Conservation (phyloP, 2,113 vertebrate species). For the Oncorhynchus mykiss region DNA sequence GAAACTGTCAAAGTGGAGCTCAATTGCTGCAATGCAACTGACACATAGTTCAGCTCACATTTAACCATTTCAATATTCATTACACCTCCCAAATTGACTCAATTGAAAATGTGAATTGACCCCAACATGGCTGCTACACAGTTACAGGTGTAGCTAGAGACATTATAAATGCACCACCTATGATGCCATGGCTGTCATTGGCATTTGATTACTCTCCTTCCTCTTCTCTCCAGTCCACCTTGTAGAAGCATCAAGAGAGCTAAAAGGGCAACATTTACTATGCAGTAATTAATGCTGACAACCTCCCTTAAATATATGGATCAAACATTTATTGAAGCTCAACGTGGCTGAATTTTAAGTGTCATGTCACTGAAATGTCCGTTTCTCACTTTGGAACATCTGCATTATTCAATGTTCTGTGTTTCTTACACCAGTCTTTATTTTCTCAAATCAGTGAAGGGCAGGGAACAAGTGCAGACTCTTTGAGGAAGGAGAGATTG, state of each 20-base stretch:
- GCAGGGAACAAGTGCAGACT: too few species aligned
- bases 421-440: too few species aligned
- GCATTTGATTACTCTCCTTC: neutral
- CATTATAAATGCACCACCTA: neutral
- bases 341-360: slow-evolving; percentile 27
- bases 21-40: too few species aligned
- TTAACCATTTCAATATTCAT: too few species aligned
- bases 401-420: slow-evolving; percentile 1
- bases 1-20: neutral
- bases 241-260: slow-evolving; percentile 17
- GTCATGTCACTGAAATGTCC: neutral
- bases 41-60: too few species aligned
- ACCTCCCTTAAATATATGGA: slow-evolving; percentile 40
- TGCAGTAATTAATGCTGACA: slow-evolving; percentile 49
- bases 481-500: too few species aligned
- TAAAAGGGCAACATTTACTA: slow-evolving; percentile 52
- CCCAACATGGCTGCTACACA: too few species aligned
- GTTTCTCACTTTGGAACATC: slow-evolving; percentile 1
- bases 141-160: too few species aligned
- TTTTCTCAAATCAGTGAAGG: too few species aligned
- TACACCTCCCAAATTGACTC: too few species aligned
- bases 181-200: neutral
- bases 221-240: neutral
- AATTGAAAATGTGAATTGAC: too few species aligned
- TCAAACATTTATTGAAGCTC: slow-evolving; percentile 42